Conservation (phyloP, 1,140 invertebrate species). For the Drosophila insularis region DNA sequence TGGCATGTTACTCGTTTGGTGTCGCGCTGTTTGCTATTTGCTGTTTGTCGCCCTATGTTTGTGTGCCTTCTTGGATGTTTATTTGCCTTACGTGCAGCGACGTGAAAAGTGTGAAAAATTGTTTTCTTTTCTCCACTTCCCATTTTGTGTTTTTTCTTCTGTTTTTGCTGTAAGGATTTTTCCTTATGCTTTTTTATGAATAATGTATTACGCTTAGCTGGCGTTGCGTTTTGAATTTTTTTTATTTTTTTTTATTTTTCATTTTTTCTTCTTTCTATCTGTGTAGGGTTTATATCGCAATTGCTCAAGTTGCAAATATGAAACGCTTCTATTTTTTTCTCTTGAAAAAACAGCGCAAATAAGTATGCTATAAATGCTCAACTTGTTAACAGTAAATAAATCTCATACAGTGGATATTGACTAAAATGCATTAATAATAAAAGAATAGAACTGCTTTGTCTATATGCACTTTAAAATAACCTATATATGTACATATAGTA, state of each 20-base stretch:
- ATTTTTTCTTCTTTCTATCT: not conserved
- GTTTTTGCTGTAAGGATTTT: conserved; percentile 29
- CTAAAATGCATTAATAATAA: conserved; percentile 10
- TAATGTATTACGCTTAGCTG: conserved; percentile 61
- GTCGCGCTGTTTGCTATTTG: conserved; percentile 22
- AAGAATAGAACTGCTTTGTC: not conserved
- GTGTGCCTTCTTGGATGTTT: conserved; percentile 17
- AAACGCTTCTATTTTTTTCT: not conserved
- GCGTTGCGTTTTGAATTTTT: conserved; percentile 42
- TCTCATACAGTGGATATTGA: conserved; percentile 7
- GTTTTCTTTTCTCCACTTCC: conserved; percentile 35
- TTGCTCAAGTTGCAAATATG: conserved; percentile 45
- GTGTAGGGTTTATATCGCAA: conserved; percentile 54
- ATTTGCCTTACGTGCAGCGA: conserved; percentile 51
- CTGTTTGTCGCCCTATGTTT: conserved; percentile 22
- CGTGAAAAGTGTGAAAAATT: conserved; percentile 66
- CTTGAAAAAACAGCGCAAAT: not conserved
- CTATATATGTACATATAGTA: not conserved
- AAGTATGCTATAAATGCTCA: conserved; percentile 22
- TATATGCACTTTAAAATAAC: not conserved
- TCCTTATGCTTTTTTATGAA: conserved; percentile 50
- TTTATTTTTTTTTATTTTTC: too few relatives aligned
- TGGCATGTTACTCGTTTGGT: conserved; percentile 22
- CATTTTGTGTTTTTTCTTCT: conserved; percentile 6
- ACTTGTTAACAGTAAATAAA: conserved; percentile 16